Evolutionary conservation across 2,797 vertebrate species (phyloP).

Genomic region (Trichosurus vulpecula): DNA sequence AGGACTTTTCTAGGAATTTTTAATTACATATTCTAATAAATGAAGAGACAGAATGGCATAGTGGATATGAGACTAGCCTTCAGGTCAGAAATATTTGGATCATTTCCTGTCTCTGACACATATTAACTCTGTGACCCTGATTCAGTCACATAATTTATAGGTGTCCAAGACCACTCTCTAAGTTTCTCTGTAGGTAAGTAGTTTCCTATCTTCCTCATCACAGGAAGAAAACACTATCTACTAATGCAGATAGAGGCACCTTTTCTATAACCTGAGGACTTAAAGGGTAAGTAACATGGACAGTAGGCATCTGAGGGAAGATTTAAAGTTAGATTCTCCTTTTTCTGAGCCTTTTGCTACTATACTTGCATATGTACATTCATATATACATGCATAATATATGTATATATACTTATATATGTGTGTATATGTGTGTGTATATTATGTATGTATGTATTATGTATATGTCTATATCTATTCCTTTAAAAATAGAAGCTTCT

Average conservation of each 20-base stretch:
- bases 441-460: neutral
- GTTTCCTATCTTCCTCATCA: neutral
- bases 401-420: too few species aligned
- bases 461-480: neutral
- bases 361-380: too few species aligned
- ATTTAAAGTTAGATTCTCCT: neutral
- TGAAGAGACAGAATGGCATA: too few species aligned
- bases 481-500: neutral
- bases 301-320: neutral
- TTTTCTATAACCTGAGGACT: neutral
- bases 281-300: neutral
- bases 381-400: too few species aligned
- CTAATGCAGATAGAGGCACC: neutral
- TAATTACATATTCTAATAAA: slow-evolving; percentile 14
- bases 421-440: too few species aligned
- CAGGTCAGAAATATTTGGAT: too few species aligned
- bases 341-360: neutral
- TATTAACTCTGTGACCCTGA: too few species aligned
- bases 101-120: too few species aligned
- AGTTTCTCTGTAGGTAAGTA: too few species aligned
- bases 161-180: too few species aligned
- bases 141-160: too few species aligned
- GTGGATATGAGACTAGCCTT: too few species aligned
- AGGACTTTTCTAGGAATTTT: slow-evolving; percentile 49
- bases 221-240: neutral